Evolutionary conservation across 92 coral and sea anemone species (phyloP).

Genomic region (Meandrina meandrites): DNA sequence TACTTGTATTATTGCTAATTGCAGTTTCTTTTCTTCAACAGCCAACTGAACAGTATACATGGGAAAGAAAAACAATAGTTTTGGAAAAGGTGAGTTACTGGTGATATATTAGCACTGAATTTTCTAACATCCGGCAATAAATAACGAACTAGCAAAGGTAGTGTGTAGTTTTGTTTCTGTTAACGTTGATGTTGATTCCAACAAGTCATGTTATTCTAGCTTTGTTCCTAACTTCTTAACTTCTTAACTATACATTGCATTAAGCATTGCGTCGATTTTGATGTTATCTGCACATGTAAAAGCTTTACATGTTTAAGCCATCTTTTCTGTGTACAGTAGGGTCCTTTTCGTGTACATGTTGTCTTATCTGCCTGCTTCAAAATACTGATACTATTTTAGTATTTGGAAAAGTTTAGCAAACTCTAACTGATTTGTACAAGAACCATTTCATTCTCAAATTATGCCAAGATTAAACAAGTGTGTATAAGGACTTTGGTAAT

Average conservation of each 20-base stretch:
- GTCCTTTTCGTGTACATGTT: not conserved
- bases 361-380: too few relatives aligned
- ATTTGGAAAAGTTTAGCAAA: not conserved
- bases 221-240: not conserved
- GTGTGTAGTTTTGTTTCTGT: not conserved
- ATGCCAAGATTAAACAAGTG: not conserved
- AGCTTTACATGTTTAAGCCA: not conserved
- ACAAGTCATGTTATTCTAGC: not conserved
- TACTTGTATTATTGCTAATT: not conserved
- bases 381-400: too few relatives aligned
- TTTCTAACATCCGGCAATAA: not conserved
- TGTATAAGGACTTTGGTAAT: not conserved
- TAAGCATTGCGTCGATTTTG: not conserved
- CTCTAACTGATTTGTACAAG: not conserved
- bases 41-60: slow-evolving; percentile 72
- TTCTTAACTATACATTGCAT: not conserved
- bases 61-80: slow-evolving; percentile 88
- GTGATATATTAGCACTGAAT: not conserved
- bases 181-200: not conserved
- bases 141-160: not conserved
- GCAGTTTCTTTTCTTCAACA: slow-evolving; percentile 20
- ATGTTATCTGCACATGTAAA: not conserved
- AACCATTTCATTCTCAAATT: not conserved
- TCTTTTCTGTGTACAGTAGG: not conserved
- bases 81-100: slow-evolving; percentile 78